phyloP scores from a whole-genome alignment of 2,113 vertebrate genomes.

The Hipposideros armiger region DNA sequence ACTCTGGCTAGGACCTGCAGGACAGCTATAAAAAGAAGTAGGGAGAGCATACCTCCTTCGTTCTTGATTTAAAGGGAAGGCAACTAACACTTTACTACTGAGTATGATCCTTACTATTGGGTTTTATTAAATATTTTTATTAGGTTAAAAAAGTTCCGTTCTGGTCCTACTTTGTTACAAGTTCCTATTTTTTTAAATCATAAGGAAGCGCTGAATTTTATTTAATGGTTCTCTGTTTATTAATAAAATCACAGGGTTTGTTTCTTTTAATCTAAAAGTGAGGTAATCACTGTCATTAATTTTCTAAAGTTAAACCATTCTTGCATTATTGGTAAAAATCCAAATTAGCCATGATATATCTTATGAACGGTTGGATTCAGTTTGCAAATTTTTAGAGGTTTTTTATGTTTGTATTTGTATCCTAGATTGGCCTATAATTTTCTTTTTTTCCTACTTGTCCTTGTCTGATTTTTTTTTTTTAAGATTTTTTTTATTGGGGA shows the following conservation, averaged over 20 bases:
- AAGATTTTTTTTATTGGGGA: too few species aligned
- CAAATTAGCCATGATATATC: neutral
- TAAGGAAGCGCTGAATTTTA: slow-evolving; percentile 35
- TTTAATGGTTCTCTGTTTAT: neutral
- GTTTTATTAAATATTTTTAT: neutral
- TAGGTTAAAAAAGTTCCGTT: slow-evolving; percentile 18
- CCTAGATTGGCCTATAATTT: neutral
- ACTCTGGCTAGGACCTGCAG: neutral
- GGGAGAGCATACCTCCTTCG: neutral
- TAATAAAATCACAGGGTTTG: neutral
- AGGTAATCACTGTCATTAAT: neutral
- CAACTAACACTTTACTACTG: neutral
- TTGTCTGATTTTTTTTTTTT: neutral
- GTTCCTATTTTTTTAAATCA: slow-evolving; percentile 37
- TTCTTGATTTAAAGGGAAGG: neutral
- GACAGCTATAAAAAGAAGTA: neutral
- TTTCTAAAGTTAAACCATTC: slow-evolving; percentile 49
- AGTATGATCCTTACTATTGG: neutral
- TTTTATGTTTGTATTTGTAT: slow-evolving; percentile 24
- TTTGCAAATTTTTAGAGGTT: neutral
- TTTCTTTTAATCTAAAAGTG: slow-evolving; percentile 35
- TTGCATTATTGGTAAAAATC: slow-evolving; percentile 37
- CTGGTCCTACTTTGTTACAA: slow-evolving; percentile 19
- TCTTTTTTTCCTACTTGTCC: neutral
- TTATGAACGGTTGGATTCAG: neutral